Evolutionary conservation across 1,140 invertebrate genomes (phyloP).

Genomic region (Zaprionus vittiger): DNA sequence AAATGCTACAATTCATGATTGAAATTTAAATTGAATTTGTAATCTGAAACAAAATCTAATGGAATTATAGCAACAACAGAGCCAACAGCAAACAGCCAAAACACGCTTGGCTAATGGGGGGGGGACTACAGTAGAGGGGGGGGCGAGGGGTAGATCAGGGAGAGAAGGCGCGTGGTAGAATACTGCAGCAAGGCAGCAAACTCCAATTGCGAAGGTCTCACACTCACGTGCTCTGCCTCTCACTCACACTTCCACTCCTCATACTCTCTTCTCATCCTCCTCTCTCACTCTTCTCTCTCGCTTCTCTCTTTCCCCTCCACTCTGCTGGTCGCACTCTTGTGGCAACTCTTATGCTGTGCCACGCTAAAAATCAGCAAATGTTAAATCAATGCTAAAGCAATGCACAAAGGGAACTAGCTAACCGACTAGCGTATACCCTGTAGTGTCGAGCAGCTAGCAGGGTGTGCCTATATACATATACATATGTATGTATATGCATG

Average conservation of each 20-base stretch:
- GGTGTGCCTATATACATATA: no score
- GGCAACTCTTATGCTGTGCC: slow-evolving; percentile 4
- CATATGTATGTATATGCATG: no score
- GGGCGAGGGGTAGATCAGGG: neutral
- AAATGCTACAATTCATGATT: slow-evolving; percentile 3
- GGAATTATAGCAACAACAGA: slow-evolving; percentile 5
- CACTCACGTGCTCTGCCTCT: neutral
- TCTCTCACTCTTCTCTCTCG: no score
- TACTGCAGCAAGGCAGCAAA: neutral
- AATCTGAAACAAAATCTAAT: slow-evolving; percentile 8
- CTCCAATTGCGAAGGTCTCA: neutral
- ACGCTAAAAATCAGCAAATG: slow-evolving; percentile 7
- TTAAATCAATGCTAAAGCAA: neutral
- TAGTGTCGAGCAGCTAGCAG: neutral
- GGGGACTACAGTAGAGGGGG: neutral
- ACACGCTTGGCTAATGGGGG: neutral
- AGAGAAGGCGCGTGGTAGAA: neutral
- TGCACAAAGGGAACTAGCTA: neutral
- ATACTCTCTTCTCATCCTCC: neutral
- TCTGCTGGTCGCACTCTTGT: neutral
- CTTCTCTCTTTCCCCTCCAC: no score
- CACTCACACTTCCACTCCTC: neutral
- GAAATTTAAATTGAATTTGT: slow-evolving; percentile 8
- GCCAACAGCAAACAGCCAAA: slow-evolving; percentile 1
- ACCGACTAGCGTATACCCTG: neutral